Base-by-base conservation (phyloP, 1,140 invertebrate species). In the Drosophila varians region DNA sequence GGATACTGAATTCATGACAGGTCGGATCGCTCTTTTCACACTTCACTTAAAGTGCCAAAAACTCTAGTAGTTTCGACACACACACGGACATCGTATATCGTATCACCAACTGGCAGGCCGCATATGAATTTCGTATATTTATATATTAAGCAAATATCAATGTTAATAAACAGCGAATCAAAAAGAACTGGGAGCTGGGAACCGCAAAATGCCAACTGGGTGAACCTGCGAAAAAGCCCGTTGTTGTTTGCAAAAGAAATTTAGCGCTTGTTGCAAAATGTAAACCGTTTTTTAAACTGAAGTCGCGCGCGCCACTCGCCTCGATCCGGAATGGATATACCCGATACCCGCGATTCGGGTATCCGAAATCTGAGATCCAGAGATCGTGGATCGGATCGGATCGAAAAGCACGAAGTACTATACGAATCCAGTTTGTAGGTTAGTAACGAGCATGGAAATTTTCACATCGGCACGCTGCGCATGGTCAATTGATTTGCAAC, bases 231-330 rank as follows among this genome's bases (percentile, higher is more conserved):
- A 77, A 74, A 61, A 65, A 73, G 68, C 72, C 72, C 56, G 70
- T 26, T 51, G 61, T 69, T 87, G 57, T 86, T 86, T 87, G 74
- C 77, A 57, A 68, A 74, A 62, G 72, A 56, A 82, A 82, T 86
- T 86, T 60, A 61, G 52, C 64, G 82, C 77, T 86, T 87, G 80
- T 87, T 86, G 80, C 80, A 56, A 86, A 86, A 77, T 71, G 73
- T 64, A 77, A 86, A 86, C 62, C 73, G 77, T 82, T 86, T 80
- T 66, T 68, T 16, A 71, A 87, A 86, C 80, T 74, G 58, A 79
- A 58, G 47, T 58, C 56, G 64, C 77, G 74, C 36, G 14, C 62
- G 72, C 80, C 72, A 11, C 28, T 31, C 74, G 80, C 65, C 55
- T 31, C 51, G 31, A 23, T 69, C 40, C 34, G 51, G 36, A 42